Conservation (phyloP, 35 echinoderm and acorn worm genomes). For the Apostichopus japonicus region DNA sequence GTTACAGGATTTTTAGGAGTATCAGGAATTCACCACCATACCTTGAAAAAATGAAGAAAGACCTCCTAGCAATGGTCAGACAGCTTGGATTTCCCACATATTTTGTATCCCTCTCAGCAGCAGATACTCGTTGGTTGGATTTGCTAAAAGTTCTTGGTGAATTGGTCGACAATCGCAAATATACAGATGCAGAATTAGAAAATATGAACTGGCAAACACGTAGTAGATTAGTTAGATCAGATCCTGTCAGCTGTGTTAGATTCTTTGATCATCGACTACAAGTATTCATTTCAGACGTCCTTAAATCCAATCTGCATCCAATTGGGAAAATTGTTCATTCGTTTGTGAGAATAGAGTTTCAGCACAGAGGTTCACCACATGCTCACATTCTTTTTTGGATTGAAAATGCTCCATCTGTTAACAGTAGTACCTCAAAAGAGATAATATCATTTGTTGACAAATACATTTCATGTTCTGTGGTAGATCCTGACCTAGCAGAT, state of each 20-base stretch:
- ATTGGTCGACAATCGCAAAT: neutral
- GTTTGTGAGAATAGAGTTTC: constrained; percentile 29
- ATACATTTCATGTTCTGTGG: constrained; percentile 32
- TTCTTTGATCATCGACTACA: constrained; percentile 61
- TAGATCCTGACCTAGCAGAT: neutral
- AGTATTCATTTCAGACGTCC: neutral
- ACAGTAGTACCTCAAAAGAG: neutral
- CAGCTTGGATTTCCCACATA: constrained; percentile 32
- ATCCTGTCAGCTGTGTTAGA: constrained; percentile 68
- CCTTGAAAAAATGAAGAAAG: neutral
- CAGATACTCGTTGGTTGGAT: neutral
- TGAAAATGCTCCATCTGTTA: too few relatives aligned
- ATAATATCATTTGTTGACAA: constrained; percentile 40
- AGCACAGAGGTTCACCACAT: constrained; percentile 35
- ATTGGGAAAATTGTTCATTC: neutral
- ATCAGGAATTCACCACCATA: constrained; percentile 27
- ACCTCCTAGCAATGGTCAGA: constrained; percentile 28
- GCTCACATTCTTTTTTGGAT: constrained; percentile 44
- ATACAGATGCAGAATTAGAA: constrained; percentile 30
- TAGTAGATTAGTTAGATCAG: constrained; percentile 37
- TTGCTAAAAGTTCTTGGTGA: constrained; percentile 11
- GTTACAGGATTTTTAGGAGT: constrained; percentile 3
- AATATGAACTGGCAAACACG: constrained; percentile 58
- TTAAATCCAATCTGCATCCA: neutral
- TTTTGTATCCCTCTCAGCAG: constrained; percentile 36